Evolutionary conservation across 2,113 vertebrate genomes (phyloP), one percentile per base, ranked within the genome.

Genomic region (Meriones unguiculatus): DNA sequence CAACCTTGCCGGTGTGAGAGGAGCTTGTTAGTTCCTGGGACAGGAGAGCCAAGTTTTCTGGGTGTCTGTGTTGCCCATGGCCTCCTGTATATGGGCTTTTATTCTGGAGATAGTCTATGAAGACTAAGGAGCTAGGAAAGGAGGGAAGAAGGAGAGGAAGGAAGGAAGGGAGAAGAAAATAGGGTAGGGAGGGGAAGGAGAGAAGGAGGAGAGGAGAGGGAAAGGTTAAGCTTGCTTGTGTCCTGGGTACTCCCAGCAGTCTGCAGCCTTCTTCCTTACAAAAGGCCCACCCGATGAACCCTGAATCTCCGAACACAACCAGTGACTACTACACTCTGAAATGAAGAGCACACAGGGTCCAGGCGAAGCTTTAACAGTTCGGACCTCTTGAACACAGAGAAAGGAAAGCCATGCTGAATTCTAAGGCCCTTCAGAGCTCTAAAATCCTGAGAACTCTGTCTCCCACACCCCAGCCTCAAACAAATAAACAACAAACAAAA

Each of bases 31-130:
- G 52, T 28, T 72, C 75, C 84, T n/a, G 20, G 84, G 67, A 73
- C 1, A 2, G 0, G 18, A 25, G 3, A 4, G 46, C 11, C 57
- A 28, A 13, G 50, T 35, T 30, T 62, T n/a, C 62, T 17, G 2
- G 4, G 20, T 54, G 20, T 77, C 54, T 28, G 25, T 70, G 41
- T 0, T n/a, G 41, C 70, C 20, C 24, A 9, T 8, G 3, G 81
- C 25, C 20, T 17, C 41, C 80, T 41, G 57, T 8, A 73, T n/a
- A 67, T 70, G 15, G 0, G 15, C 54, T 6, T 17, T 24, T 10
- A 11, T 32, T 2, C 38, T 76, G 32, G 1, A 77, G 89, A 38
- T 10, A 38, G 35, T 38, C 73, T 81, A 2, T 3, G 54, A 75
- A 38, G 24, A 9, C 65, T 77, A 54, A 14, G 25, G 67, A 86